phyloP scores from a whole-genome alignment of 1,140 invertebrate genomes.

The Plutomurus gul region DNA sequence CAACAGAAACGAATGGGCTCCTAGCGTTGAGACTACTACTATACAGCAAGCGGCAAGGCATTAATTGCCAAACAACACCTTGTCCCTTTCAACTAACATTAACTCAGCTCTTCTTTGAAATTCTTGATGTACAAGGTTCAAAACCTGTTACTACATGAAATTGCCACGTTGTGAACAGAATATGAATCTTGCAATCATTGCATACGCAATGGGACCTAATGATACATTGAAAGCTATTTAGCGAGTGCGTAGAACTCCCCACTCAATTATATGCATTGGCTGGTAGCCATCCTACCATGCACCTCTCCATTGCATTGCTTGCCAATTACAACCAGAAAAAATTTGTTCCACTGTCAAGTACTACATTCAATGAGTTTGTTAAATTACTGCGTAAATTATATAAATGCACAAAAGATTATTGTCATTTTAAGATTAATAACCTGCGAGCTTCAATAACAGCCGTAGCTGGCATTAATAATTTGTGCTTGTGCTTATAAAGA shows the following conservation, averaged over 20 bases:
- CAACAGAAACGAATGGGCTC: background rate
- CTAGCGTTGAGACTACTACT: background rate
- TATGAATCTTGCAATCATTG: background rate
- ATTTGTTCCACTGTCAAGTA: no score
- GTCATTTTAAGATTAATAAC: no score
- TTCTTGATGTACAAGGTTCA: background rate
- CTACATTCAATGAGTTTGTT: no score
- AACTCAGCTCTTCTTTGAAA: background rate
- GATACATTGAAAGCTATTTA: slow-evolving; percentile 1
- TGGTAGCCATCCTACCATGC: no score
- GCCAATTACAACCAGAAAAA: no score
- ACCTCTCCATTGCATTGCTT: no score
- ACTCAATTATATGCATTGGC: no score
- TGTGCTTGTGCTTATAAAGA: no score
- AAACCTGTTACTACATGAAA: background rate
- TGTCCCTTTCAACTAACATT: background rate
- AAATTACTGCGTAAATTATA: no score
- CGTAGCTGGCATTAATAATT: no score
- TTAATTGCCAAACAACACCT: slow-evolving; percentile 23
- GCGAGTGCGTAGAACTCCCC: background rate
- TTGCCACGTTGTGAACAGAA: background rate
- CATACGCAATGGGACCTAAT: background rate
- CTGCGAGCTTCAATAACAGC: no score
- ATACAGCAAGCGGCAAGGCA: background rate
- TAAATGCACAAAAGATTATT: no score